Percentiles rank a stretch among this genome's conserved stretches.
These are phyloP conservation scores for Aphaenogaster ashmeadi DNA, from an alignment of 1,140 invertebrate genomes.

Conservation along the genomic window DNA sequence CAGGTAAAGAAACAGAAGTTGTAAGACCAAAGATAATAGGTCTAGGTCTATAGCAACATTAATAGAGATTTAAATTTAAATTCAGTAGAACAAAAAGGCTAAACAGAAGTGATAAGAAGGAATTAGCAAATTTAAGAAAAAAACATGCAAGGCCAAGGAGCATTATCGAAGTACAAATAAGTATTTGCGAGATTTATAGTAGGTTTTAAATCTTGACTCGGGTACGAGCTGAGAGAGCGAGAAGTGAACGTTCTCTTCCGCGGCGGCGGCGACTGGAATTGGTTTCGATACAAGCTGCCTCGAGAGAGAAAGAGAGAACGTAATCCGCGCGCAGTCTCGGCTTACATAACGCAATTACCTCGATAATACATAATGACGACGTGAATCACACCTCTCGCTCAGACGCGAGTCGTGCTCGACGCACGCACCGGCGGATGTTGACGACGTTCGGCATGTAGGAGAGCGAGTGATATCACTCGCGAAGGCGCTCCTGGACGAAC, in stretches of 20 bases:
- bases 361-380: conserved; percentile 41
- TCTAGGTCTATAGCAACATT: no score
- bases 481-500: conserved; percentile 6
- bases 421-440: conserved; percentile 3
- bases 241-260: conserved; percentile 33
- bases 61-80: no score
- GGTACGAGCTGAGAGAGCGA: not conserved
- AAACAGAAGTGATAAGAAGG: no score
- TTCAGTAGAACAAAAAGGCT: no score
- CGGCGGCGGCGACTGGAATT: not conserved
- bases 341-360: conserved; percentile 66
- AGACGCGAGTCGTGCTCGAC: not conserved
- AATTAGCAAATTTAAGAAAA: no score
- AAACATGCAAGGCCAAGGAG: no score
- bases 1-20: no score
- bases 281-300: not conserved
- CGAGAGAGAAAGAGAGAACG: not conserved
- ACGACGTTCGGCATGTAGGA: not conserved
- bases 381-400: conserved; percentile 60
- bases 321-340: not conserved
- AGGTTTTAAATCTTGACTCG: no score
- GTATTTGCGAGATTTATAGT: no score
- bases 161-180: no score
- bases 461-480: conserved; percentile 36
- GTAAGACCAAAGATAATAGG: no score